Evolutionary conservation across 92 coral and sea anemone genomes (phyloP).

Genomic region (Hydrozoanthus gracilis): DNA sequence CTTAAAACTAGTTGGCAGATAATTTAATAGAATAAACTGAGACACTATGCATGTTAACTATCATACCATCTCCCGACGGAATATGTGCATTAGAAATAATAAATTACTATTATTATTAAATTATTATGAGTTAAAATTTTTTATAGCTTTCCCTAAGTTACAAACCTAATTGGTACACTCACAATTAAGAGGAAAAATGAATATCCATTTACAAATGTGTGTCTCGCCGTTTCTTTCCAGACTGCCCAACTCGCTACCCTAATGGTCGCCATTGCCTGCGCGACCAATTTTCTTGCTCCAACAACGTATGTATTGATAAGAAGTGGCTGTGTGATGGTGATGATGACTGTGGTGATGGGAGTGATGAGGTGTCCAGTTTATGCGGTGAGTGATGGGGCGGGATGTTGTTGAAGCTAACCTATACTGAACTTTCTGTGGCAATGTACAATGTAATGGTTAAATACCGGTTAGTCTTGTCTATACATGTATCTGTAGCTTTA

Average conservation of each 20-base stretch:
- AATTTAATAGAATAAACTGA: no score
- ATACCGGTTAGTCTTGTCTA: background rate
- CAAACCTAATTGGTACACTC: no score
- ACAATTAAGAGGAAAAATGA: no score
- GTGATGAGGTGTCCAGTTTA: constrained; percentile 74
- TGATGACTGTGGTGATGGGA: constrained; percentile 89
- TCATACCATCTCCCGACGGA: no score
- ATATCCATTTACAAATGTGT: no score
- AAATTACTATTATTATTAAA: no score
- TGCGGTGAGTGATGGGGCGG: constrained; percentile 2
- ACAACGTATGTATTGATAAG: constrained; percentile 74
- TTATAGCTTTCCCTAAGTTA: no score
- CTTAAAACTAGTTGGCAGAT: no score
- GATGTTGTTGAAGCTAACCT: background rate
- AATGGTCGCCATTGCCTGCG: constrained; percentile 64
- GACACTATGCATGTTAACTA: no score
- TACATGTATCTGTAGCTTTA: no score
- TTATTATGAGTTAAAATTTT: no score
- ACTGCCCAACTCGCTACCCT: constrained; percentile 65
- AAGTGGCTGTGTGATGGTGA: constrained; percentile 86
- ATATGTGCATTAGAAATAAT: no score
- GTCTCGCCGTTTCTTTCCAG: constrained; percentile 32
- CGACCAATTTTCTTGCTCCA: constrained; percentile 67
- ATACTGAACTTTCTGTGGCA: background rate
- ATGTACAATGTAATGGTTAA: background rate